Evolutionary conservation across 2,888 invertebrate species (phyloP).

Genomic region (Parascotia fuliginaria): DNA sequence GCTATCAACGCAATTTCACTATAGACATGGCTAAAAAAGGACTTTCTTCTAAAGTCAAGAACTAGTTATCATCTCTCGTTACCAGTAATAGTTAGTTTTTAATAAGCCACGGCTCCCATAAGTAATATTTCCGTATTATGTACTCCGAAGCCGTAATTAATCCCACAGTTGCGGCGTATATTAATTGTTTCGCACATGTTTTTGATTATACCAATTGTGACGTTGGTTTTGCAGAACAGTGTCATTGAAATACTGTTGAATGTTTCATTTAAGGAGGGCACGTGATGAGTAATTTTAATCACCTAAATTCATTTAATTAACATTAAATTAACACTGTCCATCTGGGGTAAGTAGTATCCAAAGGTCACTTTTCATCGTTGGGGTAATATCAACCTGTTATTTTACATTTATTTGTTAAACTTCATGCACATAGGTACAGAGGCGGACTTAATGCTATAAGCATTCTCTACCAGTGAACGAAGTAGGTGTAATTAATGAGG

Average conservation of each 20-base stretch:
- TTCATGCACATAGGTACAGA: no score
- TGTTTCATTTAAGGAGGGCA: background rate
- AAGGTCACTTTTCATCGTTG: no score
- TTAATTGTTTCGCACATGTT: conserved; percentile 54
- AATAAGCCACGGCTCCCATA: conserved; percentile 51
- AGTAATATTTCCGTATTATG: conserved; percentile 63
- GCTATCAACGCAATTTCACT: no score
- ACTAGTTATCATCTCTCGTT: conserved; percentile 38
- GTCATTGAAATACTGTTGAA: background rate
- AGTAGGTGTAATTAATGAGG: no score
- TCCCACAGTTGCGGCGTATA: conserved; percentile 39
- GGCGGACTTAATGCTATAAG: no score
- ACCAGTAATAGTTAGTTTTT: conserved; percentile 49
- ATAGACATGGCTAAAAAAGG: background rate
- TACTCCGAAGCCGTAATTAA: conserved; percentile 41
- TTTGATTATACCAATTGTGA: conserved; percentile 40
- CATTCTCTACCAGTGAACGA: no score
- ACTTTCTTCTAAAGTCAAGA: conserved; percentile 17
- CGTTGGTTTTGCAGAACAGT: conserved; percentile 7
- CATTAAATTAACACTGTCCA: no score
- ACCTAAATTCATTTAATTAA: background rate
- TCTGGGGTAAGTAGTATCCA: no score
- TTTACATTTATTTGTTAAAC: no score
- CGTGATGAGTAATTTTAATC: background rate
- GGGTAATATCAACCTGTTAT: no score